phyloP scores from a whole-genome alignment of 2,888 invertebrate genomes.

The Nemapogon koenigi region DNA sequence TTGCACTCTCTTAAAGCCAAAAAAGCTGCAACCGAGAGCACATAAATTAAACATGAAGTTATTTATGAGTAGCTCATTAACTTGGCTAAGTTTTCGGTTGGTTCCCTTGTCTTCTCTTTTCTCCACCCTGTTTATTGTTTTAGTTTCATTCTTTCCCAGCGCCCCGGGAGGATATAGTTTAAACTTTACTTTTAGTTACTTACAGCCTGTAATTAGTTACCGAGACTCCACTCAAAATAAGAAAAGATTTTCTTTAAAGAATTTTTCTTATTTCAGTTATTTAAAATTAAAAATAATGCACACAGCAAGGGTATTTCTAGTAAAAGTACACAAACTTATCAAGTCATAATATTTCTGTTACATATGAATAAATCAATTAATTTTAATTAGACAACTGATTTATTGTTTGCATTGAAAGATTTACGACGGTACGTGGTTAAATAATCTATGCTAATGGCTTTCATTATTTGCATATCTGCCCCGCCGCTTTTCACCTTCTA shows the following conservation, averaged over 20 bases:
- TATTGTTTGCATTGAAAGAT: constrained; percentile 9
- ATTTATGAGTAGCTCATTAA: constrained; percentile 47
- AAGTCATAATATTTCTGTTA: no score
- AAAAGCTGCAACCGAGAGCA: constrained; percentile 39
- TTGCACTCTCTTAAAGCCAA: constrained; percentile 41
- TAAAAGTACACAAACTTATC: no score
- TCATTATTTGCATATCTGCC: constrained; percentile 14
- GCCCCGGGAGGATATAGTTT: constrained; percentile 11
- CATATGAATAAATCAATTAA: constrained; percentile 8
- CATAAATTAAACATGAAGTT: constrained; percentile 51
- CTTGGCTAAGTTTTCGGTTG: constrained; percentile 31
- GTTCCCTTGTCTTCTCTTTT: constrained; percentile 20
- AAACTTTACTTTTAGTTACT: constrained; percentile 9
- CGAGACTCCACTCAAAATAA: background rate
- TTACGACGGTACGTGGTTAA: constrained; percentile 12
- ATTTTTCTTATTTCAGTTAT: background rate
- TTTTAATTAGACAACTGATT: constrained; percentile 11
- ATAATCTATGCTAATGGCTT: constrained; percentile 13
- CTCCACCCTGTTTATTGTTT: constrained; percentile 13
- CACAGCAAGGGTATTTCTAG: no score
- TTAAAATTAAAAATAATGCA: no score
- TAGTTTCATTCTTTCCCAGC: constrained; percentile 11
- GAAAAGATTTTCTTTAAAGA: constrained; percentile 5
- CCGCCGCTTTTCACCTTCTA: constrained; percentile 10
- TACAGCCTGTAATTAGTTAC: constrained; percentile 8